Evolutionary conservation across 2,888 invertebrate species (phyloP).

Genomic region (Phoenoteleia sp.): DNA sequence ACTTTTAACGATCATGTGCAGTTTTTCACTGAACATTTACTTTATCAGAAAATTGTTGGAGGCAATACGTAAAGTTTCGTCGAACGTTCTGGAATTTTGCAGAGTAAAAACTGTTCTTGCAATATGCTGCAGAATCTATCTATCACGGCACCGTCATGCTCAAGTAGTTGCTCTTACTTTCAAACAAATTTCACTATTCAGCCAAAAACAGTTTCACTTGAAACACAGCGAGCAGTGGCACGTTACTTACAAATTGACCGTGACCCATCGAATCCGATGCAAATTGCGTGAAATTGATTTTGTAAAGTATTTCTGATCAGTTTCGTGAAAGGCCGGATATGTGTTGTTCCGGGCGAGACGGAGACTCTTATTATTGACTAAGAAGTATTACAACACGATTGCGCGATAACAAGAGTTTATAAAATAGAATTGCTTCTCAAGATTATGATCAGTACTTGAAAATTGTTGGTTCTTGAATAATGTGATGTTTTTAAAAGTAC

Average conservation of each 20-base stretch:
- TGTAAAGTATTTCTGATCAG: constrained; percentile 60
- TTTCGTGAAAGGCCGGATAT: constrained; percentile 66
- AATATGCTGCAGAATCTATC: constrained; percentile 21
- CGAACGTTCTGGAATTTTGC: constrained; percentile 33
- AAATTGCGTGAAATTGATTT: constrained; percentile 78
- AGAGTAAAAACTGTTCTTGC: constrained; percentile 36
- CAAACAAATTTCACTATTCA: constrained; percentile 76
- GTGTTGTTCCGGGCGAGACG: constrained; percentile 32
- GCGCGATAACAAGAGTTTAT: constrained; percentile 17
- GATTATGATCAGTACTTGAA: not conserved
- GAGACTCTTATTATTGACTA: constrained; percentile 22
- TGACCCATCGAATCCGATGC: constrained; percentile 74
- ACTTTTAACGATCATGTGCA: not conserved
- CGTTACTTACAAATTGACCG: constrained; percentile 78
- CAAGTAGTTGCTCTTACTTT: constrained; percentile 76
- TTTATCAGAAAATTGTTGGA: not conserved
- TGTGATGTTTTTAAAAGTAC: too few relatives aligned
- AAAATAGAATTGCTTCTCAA: constrained; percentile 28
- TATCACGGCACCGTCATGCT: constrained; percentile 56
- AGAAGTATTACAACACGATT: constrained; percentile 48
- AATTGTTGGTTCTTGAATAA: too few relatives aligned
- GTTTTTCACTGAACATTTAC: not conserved
- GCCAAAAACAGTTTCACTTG: constrained; percentile 76
- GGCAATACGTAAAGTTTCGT: not conserved
- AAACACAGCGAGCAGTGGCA: constrained; percentile 46